A percentile compares a stretch with the other conserved stretches of the same genome.
Conservation (phyloP, 2,113 vertebrate species). For the Oriolus oriolus region DNA sequence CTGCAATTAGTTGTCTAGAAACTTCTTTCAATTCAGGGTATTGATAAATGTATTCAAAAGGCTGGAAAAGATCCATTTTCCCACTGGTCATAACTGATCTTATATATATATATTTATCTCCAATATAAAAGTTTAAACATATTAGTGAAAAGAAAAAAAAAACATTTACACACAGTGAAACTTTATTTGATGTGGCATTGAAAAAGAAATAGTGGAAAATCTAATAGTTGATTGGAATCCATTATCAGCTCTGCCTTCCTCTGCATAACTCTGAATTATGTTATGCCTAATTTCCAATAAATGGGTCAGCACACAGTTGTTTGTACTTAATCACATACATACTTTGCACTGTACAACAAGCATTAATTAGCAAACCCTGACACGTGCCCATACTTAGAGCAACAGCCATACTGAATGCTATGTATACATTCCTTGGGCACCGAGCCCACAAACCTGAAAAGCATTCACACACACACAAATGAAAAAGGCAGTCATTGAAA, state of each 20-base stretch:
- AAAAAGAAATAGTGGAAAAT: not conserved
- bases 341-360: not conserved
- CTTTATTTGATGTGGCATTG: not conserved
- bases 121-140: not conserved
- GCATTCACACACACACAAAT: not conserved
- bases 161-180: not conserved
- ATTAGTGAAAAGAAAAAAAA: not conserved
- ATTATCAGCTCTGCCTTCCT: not conserved
- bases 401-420: not conserved
- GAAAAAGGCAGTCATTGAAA: not conserved
- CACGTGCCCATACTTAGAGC: not conserved
- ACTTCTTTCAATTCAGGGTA: not conserved
- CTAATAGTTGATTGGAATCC: not conserved
- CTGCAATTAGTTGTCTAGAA: not conserved
- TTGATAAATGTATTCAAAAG: not conserved
- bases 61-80: not conserved
- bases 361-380: not conserved
- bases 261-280: not conserved
- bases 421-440: not conserved
- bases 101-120: no score
- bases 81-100: not conserved
- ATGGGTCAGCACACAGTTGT: not conserved
- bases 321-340: constrained; percentile 6
- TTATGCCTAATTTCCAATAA: not conserved
- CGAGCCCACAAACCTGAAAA: not conserved